Conservation (phyloP, 2,113 vertebrate genomes). For the Odontesthes bonariensis region DNA sequence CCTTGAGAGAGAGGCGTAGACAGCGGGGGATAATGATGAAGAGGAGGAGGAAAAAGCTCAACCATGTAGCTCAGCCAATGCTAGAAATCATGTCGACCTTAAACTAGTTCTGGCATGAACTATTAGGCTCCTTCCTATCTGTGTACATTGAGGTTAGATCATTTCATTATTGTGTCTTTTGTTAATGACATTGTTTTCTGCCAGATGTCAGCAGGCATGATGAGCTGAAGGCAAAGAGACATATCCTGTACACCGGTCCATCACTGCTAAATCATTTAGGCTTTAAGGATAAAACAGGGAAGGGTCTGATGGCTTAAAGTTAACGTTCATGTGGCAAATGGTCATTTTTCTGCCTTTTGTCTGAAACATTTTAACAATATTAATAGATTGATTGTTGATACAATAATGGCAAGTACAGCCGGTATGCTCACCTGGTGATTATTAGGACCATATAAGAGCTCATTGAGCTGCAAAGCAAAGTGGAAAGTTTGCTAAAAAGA, state of each 20-base stretch:
- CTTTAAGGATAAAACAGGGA: slow-evolving; percentile 3
- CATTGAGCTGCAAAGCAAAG: too few relatives aligned
- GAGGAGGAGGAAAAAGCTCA: slow-evolving; percentile 21
- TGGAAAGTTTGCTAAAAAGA: too few relatives aligned
- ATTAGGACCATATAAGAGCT: too few relatives aligned
- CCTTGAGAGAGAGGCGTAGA: slow-evolving; percentile 44
- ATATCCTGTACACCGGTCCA: background rate
- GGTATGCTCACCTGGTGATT: background rate
- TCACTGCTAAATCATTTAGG: slow-evolving; percentile 15
- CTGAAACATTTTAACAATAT: too few relatives aligned
- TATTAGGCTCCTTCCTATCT: background rate
- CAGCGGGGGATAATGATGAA: background rate
- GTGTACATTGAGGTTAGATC: slow-evolving; percentile 29
- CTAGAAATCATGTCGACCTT: slow-evolving; percentile 18
- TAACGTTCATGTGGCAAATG: background rate
- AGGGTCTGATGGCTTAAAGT: background rate
- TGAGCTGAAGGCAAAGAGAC: slow-evolving; percentile 26
- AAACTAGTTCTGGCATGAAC: slow-evolving; percentile 17
- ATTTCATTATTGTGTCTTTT: slow-evolving; percentile 47
- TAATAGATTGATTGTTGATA: background rate
- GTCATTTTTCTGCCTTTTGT: background rate
- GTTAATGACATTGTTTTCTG: slow-evolving; percentile 51
- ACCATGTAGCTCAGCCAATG: slow-evolving; percentile 16
- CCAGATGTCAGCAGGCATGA: slow-evolving; percentile 35
- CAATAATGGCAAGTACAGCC: background rate